Conservation (phyloP, 2,797 vertebrate species). For the Hafferia zeledoni region DNA sequence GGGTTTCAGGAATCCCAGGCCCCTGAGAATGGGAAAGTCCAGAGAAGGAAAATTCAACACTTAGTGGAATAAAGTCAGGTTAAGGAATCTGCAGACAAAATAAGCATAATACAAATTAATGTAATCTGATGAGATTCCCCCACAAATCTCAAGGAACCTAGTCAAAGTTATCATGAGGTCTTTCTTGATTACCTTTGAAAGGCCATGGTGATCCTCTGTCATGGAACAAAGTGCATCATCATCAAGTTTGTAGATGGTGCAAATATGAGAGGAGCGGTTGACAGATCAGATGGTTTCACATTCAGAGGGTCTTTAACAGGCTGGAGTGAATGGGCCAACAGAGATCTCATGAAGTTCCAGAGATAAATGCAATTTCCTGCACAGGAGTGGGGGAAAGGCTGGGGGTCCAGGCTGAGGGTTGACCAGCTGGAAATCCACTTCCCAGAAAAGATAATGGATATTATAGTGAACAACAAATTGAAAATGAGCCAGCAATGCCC, state of each 20-base stretch:
- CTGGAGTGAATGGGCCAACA: neutral
- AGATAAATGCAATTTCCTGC: neutral
- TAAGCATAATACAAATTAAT: neutral
- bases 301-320: neutral
- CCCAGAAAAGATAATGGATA: accelerated
- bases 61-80: neutral
- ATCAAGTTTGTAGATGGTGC: neutral
- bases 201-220: neutral
- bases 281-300: neutral
- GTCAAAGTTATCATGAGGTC: neutral
- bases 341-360: neutral
- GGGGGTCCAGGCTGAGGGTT: neutral
- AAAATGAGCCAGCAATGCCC: neutral
- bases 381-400: neutral
- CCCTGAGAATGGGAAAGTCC: neutral
- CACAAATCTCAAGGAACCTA: neutral
- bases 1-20: neutral
- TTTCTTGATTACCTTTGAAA: neutral
- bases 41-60: neutral
- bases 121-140: neutral
- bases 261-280: neutral
- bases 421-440: neutral
- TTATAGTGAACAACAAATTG: neutral
- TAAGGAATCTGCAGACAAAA: neutral
- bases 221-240: neutral